These are phyloP conservation scores for Saxidomus purpurata DNA, from an alignment of 1,140 invertebrate genomes.

Conservation along the genomic window DNA sequence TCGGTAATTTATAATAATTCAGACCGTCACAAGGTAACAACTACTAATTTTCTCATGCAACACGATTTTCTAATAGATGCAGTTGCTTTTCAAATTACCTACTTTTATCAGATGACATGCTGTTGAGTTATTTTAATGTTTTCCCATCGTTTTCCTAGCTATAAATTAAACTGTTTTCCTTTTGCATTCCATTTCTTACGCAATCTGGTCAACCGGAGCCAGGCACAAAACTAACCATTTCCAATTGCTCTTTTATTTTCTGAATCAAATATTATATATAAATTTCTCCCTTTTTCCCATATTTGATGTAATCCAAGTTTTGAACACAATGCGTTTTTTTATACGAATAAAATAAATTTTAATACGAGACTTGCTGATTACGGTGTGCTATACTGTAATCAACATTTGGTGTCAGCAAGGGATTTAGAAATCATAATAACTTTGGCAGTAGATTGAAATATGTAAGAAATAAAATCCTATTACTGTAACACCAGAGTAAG, in stretches of 20 bases:
- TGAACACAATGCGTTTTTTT: no score
- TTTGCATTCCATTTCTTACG: no score
- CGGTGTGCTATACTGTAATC: no score
- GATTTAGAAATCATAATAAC: slow-evolving; percentile 19
- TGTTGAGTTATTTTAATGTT: not conserved
- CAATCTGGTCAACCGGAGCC: no score
- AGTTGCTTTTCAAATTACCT: slow-evolving; percentile 26
- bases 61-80: not conserved
- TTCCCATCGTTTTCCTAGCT: not conserved
- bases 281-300: no score
- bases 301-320: no score
- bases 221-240: no score
- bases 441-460: not conserved
- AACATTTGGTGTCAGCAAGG: not conserved
- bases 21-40: not conserved
- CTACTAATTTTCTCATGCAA: slow-evolving; percentile 34
- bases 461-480: slow-evolving; percentile 5
- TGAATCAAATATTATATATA: no score
- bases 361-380: no score
- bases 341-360: no score
- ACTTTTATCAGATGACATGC: not conserved
- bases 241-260: no score
- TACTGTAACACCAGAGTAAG: not conserved
- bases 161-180: no score
- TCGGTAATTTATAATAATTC: slow-evolving; percentile 28